phyloP scores from a whole-genome alignment of 2,797 vertebrate species.

The Ptychadena robeensis region DNA sequence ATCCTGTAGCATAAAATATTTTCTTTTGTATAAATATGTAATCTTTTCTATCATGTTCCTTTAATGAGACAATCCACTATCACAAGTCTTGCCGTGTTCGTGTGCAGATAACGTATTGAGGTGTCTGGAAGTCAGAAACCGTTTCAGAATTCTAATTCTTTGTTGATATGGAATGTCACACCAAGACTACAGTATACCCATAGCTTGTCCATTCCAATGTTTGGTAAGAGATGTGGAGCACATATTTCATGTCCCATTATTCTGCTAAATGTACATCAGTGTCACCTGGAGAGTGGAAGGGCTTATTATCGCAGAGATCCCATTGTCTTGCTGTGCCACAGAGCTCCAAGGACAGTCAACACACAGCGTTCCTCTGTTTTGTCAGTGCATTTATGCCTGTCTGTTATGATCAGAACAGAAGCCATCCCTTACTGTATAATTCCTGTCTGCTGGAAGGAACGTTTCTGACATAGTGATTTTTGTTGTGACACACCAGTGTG shows the following conservation, averaged over 20 bases:
- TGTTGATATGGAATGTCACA: background rate
- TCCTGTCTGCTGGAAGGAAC: background rate
- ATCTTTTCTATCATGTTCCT: background rate
- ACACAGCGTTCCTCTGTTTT: background rate
- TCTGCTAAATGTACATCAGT: background rate
- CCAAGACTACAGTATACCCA: background rate
- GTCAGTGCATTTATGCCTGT: background rate
- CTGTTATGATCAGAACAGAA: background rate
- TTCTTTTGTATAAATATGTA: background rate
- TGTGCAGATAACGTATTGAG: background rate
- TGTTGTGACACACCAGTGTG: constrained; percentile 4
- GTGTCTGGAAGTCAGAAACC: background rate
- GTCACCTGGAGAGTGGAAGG: constrained; percentile 8
- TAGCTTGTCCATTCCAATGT: background rate
- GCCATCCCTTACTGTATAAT: background rate
- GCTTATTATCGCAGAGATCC: background rate
- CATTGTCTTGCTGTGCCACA: background rate
- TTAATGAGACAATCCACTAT: background rate
- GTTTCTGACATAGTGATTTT: background rate
- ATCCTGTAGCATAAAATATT: background rate
- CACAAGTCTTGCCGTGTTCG: background rate
- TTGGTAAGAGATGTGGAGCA: background rate
- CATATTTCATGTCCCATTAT: constrained; percentile 27
- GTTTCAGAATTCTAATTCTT: background rate
- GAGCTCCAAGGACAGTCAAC: background rate